A percentile compares a stretch with the other conserved stretches of the same genome.
These are phyloP conservation scores for Mythimna pallens DNA, from an alignment of 2,888 invertebrate genomes.

Conservation along the genomic window DNA sequence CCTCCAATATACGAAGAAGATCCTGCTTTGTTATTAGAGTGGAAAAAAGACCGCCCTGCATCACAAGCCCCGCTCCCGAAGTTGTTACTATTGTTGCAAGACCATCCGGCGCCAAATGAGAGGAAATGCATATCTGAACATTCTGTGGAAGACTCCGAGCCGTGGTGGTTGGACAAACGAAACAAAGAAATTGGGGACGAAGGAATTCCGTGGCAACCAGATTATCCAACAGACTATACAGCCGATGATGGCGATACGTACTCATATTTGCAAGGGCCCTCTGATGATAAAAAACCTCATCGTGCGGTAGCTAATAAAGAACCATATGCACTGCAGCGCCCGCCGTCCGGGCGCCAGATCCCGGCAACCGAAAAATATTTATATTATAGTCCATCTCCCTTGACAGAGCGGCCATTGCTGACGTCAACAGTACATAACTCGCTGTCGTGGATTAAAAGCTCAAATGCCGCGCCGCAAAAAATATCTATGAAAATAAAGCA, in stretches of 20 bases:
- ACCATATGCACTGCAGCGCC: not conserved
- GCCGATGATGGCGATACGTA: constrained; percentile 25
- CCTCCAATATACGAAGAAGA: constrained; percentile 22
- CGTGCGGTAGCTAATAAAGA: not conserved
- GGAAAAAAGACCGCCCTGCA: not conserved
- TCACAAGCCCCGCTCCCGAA: constrained; percentile 10
- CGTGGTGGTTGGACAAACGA: constrained; percentile 2
- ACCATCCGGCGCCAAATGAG: not conserved
- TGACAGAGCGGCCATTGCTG: constrained; percentile 18
- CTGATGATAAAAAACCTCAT: not conserved
- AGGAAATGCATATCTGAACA: constrained; percentile 4
- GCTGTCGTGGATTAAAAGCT: constrained; percentile 16
- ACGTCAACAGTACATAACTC: constrained; percentile 1
- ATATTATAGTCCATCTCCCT: constrained; percentile 6
- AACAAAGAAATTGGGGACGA: not conserved
- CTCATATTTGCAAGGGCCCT: not conserved
- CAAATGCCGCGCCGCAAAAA: not conserved
- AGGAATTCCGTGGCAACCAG: constrained; percentile 23
- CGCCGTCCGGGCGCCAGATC: not conserved
- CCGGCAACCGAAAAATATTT: not conserved
- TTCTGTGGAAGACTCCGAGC: constrained; percentile 17
- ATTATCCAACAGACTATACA: constrained; percentile 31
- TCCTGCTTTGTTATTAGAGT: constrained; percentile 10
- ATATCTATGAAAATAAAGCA: not conserved
- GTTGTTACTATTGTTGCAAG: constrained; percentile 31